Evolutionary conservation across 2,888 invertebrate genomes (phyloP).

Genomic region (Lepidonotus clava): DNA sequence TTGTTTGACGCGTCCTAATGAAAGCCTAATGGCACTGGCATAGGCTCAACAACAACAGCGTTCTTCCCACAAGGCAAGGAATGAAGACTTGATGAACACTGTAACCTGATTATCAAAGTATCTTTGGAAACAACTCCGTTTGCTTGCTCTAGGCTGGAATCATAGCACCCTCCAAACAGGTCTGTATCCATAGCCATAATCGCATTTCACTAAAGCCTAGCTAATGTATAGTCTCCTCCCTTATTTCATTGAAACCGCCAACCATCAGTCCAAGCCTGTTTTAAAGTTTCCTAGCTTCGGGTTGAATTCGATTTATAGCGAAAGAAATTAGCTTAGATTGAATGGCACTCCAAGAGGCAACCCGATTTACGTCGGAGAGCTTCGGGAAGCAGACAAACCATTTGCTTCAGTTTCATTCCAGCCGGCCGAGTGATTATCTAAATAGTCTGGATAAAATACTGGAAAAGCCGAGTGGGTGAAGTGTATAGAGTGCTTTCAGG

Average conservation of each 20-base stretch:
- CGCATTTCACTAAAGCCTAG: not conserved
- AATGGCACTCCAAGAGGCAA: not conserved
- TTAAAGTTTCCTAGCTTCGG: too few relatives aligned
- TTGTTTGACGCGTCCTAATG: not conserved
- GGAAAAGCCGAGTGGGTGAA: not conserved
- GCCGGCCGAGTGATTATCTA: not conserved
- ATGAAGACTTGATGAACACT: not conserved
- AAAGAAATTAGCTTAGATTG: not conserved
- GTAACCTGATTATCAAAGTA: not conserved
- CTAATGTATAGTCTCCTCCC: too few relatives aligned
- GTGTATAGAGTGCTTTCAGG: not conserved
- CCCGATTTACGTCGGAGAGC: not conserved
- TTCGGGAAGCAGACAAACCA: not conserved
- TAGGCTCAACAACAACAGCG: constrained; percentile 1
- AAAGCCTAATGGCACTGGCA: constrained; percentile 17
- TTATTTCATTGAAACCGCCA: too few relatives aligned
- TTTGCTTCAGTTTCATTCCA: not conserved
- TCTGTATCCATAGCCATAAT: not conserved
- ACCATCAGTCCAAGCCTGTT: too few relatives aligned
- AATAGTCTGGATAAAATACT: not conserved
- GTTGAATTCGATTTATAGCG: not conserved
- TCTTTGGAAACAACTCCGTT: not conserved
- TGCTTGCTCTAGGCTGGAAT: not conserved
- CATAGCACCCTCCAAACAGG: not conserved
- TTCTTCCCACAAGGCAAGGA: not conserved